Evolutionary conservation across 2,113 vertebrate genomes (phyloP).

Genomic region (Brachypteracias leptosomus): DNA sequence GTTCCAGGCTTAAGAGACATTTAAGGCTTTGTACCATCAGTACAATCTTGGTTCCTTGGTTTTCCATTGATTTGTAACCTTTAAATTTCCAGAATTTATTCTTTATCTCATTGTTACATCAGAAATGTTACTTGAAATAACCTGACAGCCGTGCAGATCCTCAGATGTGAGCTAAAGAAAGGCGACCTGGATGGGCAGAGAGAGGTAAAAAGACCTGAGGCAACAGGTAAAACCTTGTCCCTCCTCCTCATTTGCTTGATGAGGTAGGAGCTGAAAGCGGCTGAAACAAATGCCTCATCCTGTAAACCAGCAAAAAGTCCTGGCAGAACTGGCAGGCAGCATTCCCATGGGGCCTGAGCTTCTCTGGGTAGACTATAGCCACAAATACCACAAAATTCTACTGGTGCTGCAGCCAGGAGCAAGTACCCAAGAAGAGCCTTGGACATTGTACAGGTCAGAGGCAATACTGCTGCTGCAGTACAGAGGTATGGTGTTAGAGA

Average conservation of each 20-base stretch:
- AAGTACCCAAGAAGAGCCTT: not conserved
- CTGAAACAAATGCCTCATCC: not conserved
- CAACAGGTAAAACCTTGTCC: not conserved
- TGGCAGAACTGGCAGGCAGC: not conserved
- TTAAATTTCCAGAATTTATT: not conserved
- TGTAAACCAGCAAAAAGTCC: not conserved
- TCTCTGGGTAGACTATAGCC: not conserved
- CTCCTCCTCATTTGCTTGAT: not conserved
- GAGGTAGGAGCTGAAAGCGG: not conserved
- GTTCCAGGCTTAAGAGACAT: not conserved
- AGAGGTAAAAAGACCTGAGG: not conserved
- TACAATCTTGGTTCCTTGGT: not conserved
- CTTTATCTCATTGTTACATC: not conserved
- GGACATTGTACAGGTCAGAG: not conserved
- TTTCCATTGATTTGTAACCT: not conserved
- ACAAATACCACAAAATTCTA: not conserved
- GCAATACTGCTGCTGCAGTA: not conserved
- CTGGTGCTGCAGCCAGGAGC: not conserved
- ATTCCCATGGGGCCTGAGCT: not conserved
- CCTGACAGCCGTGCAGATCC: not conserved
- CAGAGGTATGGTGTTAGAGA: fast-evolving
- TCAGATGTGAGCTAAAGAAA: not conserved
- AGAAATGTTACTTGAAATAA: not conserved
- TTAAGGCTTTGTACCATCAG: not conserved
- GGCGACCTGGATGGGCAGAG: not conserved